A percentile compares a stretch with the other conserved stretches of the same genome.
phyloP scores from a whole-genome alignment of 2,888 invertebrate species.

The Lasioglossum oenotherae region DNA sequence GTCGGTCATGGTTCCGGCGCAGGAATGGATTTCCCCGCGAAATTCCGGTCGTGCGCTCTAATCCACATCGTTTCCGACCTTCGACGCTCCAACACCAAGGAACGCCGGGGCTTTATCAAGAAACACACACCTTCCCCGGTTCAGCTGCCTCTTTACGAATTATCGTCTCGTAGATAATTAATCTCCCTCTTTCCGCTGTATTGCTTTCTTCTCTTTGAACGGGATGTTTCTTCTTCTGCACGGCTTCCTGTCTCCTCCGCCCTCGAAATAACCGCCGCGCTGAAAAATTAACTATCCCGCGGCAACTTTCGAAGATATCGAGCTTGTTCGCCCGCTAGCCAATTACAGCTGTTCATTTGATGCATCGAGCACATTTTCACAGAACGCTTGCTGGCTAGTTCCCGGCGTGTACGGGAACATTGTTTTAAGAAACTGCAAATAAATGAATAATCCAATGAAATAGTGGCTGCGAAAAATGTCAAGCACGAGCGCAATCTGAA shows the following conservation, averaged over 20 bases:
- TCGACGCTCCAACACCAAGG: conserved; percentile 59
- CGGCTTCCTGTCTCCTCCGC: not conserved
- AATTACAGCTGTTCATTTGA: not conserved
- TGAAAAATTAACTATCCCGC: not conserved
- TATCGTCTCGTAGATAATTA: conserved; percentile 66
- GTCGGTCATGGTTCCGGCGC: conserved; percentile 70
- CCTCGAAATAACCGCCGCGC: not conserved
- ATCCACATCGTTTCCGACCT: conserved; percentile 65
- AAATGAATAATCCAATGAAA: not conserved
- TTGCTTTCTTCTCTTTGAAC: conserved; percentile 58
- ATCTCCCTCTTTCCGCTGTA: conserved; percentile 48
- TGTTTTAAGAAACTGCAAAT: not conserved
- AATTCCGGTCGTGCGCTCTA: conserved; percentile 70
- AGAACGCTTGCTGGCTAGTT: not conserved
- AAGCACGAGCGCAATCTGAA: not conserved
- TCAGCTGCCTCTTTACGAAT: conserved; percentile 51
- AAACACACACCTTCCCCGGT: conserved; percentile 28
- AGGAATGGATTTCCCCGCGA: conserved; percentile 69
- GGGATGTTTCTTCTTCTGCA: conserved; percentile 46
- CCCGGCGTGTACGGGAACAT: not conserved
- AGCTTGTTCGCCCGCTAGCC: not conserved
- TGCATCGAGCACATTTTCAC: not conserved
- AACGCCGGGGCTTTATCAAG: conserved; percentile 59
- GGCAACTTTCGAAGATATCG: not conserved
- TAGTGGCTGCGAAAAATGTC: not conserved